Evolutionary conservation across 2,888 invertebrate species (phyloP).

Genomic region (Rotaria socialis): DNA sequence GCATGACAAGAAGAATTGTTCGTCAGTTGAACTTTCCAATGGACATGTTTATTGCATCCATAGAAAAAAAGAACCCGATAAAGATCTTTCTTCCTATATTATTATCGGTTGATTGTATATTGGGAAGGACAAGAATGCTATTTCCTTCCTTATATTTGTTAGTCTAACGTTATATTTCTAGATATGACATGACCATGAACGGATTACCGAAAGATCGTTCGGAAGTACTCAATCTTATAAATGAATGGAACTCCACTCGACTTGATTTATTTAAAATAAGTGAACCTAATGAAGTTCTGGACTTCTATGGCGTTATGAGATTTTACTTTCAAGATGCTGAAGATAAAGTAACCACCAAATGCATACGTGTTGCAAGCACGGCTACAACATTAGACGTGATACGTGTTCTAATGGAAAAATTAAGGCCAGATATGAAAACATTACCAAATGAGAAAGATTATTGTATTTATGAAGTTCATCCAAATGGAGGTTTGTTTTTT

Average conservation of each 20-base stretch:
- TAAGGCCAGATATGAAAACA: conserved; percentile 98
- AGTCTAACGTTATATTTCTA: background rate
- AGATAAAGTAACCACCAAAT: conserved; percentile 96
- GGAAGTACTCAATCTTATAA: conserved; percentile 44
- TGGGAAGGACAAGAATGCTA: background rate
- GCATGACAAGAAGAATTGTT: background rate
- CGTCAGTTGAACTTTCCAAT: conserved; percentile 14
- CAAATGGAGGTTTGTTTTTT: conserved; percentile 65
- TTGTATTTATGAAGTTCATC: conserved; percentile 71
- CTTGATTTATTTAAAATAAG: conserved; percentile 47
- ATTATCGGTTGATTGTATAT: background rate
- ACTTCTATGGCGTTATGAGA: conserved; percentile 98
- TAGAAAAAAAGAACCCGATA: background rate
- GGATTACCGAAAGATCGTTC: conserved; percentile 37
- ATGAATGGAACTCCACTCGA: conserved; percentile 48
- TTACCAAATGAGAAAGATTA: conserved; percentile 57
- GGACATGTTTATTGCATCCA: background rate
- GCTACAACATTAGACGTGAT: conserved; percentile 93
- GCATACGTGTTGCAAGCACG: conserved; percentile 91
- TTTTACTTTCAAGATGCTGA: conserved; percentile 89
- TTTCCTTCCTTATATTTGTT: background rate
- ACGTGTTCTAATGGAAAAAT: conserved; percentile 93
- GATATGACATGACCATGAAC: conserved; percentile 32
- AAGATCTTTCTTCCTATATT: conserved; percentile 2
- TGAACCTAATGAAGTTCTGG: conserved; percentile 55